Conservation (phyloP, 1,140 invertebrate species). For the Stegodyphus mimosarum region DNA sequence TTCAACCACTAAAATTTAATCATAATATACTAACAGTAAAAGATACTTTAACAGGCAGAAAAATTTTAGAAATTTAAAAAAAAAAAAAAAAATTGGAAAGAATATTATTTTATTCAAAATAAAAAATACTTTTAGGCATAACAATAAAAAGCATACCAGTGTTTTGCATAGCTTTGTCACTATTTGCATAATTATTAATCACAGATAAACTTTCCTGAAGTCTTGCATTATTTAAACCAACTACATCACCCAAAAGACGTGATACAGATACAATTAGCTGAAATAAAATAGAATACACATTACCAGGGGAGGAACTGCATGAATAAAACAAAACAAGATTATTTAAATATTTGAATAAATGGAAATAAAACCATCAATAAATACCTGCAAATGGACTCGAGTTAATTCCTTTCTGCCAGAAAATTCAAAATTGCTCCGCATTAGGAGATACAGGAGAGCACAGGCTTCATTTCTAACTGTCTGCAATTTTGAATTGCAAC, state of each 20-base stretch:
- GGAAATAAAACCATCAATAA: no score
- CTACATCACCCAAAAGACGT: conserved; percentile 87
- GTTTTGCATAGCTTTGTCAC: conserved; percentile 93
- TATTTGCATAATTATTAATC: conserved; percentile 91
- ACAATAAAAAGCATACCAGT: conserved; percentile 68
- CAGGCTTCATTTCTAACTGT: conserved; percentile 88
- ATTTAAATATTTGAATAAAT: no score
- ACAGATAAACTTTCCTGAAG: conserved; percentile 92
- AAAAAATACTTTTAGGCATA: no score
- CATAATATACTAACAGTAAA: no score
- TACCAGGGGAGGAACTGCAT: background rate
- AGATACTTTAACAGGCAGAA: no score
- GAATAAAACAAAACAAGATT: no score
- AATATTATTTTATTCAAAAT: no score
- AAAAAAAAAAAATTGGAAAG: no score
- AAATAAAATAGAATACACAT: conserved; percentile 59
- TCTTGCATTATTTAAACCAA: conserved; percentile 85
- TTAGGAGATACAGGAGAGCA: conserved; percentile 88
- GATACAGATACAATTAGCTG: conserved; percentile 89
- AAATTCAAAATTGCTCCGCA: conserved; percentile 94
- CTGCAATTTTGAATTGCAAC: conserved; percentile 83
- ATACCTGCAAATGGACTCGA: conserved; percentile 83
- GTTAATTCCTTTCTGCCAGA: conserved; percentile 84
- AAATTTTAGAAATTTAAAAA: no score
- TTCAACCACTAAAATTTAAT: no score